These are phyloP conservation scores for Aphidoletes aphidimyza DNA, from an alignment of 2,888 invertebrate species.

Conservation along the genomic window DNA sequence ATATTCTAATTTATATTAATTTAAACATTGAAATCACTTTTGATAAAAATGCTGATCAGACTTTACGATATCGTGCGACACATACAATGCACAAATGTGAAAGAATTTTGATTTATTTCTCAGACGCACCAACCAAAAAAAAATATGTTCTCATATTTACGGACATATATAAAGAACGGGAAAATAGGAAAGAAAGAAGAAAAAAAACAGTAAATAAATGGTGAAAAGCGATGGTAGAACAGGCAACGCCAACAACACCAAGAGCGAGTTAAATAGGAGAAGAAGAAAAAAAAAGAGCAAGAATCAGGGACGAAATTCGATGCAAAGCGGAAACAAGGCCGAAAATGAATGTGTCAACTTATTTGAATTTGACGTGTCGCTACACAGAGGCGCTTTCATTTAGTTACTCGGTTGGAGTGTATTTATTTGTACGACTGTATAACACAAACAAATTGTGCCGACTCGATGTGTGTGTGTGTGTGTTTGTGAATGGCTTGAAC, in stretches of 20 bases:
- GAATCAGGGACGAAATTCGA: neutral
- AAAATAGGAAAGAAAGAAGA: neutral
- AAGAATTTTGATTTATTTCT: too few species aligned
- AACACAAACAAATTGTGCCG: conserved; percentile 33
- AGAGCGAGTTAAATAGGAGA: neutral
- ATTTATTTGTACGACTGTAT: conserved; percentile 25
- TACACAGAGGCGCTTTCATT: conserved; percentile 17
- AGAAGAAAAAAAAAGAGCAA: neutral
- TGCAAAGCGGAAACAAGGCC: conserved; percentile 26
- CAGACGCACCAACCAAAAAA: neutral
- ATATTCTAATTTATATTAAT: conserved; percentile 50
- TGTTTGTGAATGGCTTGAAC: neutral
- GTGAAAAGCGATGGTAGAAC: neutral
- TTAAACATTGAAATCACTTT: conserved; percentile 37
- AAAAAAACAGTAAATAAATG: neutral
- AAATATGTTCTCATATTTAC: too few species aligned
- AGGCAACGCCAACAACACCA: neutral
- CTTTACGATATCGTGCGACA: neutral
- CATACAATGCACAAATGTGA: neutral
- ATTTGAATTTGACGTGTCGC: conserved; percentile 48
- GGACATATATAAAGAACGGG: neutral
- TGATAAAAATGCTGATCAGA: conserved; percentile 43
- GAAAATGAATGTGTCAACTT: conserved; percentile 48
- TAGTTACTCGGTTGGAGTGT: neutral
- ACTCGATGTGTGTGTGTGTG: neutral